Percentiles rank a stretch among this genome's conserved stretches.
These are phyloP conservation scores for Cephus nigrinus DNA, from an alignment of 2,888 invertebrate species.

Conservation along the genomic window DNA sequence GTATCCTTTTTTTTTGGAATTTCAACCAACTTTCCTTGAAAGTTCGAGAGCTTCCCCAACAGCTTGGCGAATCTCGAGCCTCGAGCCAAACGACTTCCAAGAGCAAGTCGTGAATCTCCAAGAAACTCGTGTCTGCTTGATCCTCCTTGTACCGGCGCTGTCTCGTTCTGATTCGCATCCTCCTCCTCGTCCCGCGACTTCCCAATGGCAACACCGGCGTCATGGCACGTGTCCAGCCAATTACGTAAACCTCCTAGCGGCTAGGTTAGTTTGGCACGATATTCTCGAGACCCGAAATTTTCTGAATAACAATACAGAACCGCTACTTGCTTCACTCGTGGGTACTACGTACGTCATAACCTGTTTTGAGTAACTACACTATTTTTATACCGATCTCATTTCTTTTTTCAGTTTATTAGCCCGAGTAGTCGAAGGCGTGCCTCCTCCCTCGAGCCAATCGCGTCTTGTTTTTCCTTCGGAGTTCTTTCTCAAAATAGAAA, in stretches of 20 bases:
- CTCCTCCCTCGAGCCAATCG: not conserved
- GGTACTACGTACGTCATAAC: not conserved
- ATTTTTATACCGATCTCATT: not conserved
- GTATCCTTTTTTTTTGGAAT: not conserved
- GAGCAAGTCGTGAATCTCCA: not conserved
- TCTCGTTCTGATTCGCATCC: not conserved
- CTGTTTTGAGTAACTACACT: not conserved
- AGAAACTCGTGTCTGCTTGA: not conserved
- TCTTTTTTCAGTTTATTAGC: not conserved
- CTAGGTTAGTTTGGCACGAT: conserved; percentile 32
- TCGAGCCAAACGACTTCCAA: not conserved
- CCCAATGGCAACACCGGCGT: not conserved
- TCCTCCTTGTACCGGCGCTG: not conserved
- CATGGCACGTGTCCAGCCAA: conserved; percentile 35
- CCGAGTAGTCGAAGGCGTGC: not conserved
- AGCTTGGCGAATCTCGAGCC: not conserved
- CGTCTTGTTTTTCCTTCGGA: not conserved
- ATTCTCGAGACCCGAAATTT: not conserved
- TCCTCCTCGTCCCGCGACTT: not conserved
- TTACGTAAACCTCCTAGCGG: conserved; percentile 25
- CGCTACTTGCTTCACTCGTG: not conserved
- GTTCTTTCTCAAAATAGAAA: not conserved
- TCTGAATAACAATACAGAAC: not conserved
- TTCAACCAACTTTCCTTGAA: not conserved
- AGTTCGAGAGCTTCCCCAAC: not conserved